Evolutionary conservation across 2,113 vertebrate species (phyloP).

Genomic region (Pogona vitticeps): DNA sequence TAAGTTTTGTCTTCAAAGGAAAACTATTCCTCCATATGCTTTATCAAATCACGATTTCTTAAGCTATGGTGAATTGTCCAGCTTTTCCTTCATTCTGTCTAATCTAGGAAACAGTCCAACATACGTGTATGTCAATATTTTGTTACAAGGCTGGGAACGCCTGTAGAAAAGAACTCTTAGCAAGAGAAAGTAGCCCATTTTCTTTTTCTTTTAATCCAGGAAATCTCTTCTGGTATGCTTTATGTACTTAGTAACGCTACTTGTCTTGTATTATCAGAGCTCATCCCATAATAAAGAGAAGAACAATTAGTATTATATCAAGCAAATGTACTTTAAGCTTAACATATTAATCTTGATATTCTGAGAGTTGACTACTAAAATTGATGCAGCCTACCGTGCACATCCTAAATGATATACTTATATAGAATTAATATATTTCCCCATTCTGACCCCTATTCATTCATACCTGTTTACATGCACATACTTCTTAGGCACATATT

Average conservation of each 20-base stretch:
- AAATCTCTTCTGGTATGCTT: background rate
- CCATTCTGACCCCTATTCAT: background rate
- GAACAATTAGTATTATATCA: background rate
- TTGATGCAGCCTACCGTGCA: background rate
- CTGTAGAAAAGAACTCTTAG: background rate
- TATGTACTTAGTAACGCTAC: background rate
- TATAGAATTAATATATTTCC: background rate
- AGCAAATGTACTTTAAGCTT: background rate
- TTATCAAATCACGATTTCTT: background rate
- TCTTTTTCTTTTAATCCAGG: background rate
- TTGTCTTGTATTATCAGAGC: background rate
- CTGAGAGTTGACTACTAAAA: background rate
- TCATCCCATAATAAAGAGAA: background rate
- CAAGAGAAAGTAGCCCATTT: background rate
- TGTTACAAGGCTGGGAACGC: background rate
- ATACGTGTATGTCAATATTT: background rate
- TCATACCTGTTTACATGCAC: background rate
- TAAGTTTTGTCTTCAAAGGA: conserved; percentile 14
- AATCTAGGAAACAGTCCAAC: background rate
- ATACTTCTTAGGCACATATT: background rate
- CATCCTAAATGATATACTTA: background rate
- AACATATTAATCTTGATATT: background rate
- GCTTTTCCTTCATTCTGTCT: background rate
- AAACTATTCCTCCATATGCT: background rate
- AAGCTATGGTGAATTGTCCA: background rate